Percentiles rank a stretch among this genome's conserved stretches.
Evolutionary conservation across 2,113 vertebrate genomes (phyloP).

Genomic region (Ammodramus savannarum): DNA sequence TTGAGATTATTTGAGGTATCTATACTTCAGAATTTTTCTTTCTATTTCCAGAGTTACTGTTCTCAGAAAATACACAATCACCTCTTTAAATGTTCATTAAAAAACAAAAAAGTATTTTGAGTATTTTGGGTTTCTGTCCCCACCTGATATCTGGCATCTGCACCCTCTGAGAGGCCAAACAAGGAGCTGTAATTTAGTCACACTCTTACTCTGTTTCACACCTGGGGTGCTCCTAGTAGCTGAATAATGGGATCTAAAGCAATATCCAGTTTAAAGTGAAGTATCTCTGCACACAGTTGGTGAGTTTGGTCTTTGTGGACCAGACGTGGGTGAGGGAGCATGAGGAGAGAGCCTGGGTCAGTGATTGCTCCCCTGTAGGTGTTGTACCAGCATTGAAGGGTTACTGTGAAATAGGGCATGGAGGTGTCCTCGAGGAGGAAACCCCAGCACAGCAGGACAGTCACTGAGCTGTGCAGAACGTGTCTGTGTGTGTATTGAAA

Average conservation of each 20-base stretch:
- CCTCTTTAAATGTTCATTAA: not conserved
- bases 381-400: accelerated
- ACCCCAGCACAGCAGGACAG: not conserved
- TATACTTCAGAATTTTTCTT: not conserved
- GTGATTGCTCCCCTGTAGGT: not conserved
- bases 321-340: not conserved
- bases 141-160: not conserved
- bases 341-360: not conserved
- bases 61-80: not conserved
- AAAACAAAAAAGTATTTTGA: accelerated
- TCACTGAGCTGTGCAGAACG: accelerated
- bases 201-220: not conserved
- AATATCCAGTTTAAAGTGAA: not conserved
- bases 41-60: not conserved
- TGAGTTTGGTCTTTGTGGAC: not conserved
- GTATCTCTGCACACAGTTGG: not conserved
- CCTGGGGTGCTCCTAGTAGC: not conserved
- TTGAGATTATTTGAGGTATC: not conserved
- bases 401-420: not conserved
- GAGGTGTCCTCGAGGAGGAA: not conserved
- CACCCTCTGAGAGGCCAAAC: not conserved
- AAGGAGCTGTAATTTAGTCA: not conserved
- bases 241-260: not conserved
- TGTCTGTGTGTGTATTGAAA: not conserved
- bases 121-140: not conserved